Base-by-base conservation (phyloP, 1,140 invertebrate species). In the Dryas iulia region DNA sequence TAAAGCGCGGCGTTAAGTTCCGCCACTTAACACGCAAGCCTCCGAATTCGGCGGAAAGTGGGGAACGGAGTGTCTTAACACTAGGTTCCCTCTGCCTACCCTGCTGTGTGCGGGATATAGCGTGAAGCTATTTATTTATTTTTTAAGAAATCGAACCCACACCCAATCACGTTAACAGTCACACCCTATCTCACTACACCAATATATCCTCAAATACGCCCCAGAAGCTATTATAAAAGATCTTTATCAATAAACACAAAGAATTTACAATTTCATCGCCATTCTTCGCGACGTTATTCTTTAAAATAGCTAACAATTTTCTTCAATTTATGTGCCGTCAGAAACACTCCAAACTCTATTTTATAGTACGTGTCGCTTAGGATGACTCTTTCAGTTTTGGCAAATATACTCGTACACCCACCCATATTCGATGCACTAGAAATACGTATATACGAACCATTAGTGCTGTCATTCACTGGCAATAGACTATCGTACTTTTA, bases 261-360 rank as follows among this genome's bases (percentile, higher is more conserved):
- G 30, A 56, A 57, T 28, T 57, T 31, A 35, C 54, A 53, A 23
- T 64, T 47, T 18, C 7, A 18, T 18, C 14, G 39, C 39, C 24
- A 7, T 33, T 31, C 31, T 25, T 14, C 62, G n/a, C 31, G 21
- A 39, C 53, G 31, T 24, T 57, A 28, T 65, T 35, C 54, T 65
- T 57, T 57, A 56, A 65, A 65, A 65, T 65, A 35, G 52, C 61
- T 53, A 33, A 56, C 52, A 64, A 24, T 57, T 65, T 65, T 65
- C 62, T 39, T 39, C 62, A 65, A 65, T 65, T 65, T 56, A 65
- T 65, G 54, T 57, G 30, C 62, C 62, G 30, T 65, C 62, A 57
- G 62, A 58, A 35, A 65, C 30, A 65, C 53, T 35, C 24, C 10
- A 57, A 65, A 57, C 35, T 39, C 31, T 31, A 65, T 65, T 65